Evolutionary conservation across 2,888 invertebrate species (phyloP).

Genomic region (Ecliptopera silaceata): DNA sequence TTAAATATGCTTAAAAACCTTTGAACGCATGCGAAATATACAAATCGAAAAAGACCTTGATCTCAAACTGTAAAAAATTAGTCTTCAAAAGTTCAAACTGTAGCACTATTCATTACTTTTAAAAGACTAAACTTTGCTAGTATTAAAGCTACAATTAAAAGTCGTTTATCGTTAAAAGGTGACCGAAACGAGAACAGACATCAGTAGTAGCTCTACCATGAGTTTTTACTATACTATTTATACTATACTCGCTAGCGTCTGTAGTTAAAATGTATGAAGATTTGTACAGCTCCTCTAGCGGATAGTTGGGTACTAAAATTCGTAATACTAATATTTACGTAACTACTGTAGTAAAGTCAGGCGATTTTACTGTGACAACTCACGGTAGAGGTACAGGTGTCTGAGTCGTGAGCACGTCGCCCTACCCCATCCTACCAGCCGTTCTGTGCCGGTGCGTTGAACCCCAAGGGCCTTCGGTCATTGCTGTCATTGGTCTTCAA

Average conservation of each 20-base stretch:
- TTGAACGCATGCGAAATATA: too few species aligned
- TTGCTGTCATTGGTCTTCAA: slow-evolving; percentile 28
- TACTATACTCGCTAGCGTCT: too few species aligned
- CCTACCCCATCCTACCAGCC: slow-evolving; percentile 11
- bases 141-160: slow-evolving; percentile 14
- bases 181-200: slow-evolving; percentile 21
- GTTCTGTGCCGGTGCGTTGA: slow-evolving; percentile 20
- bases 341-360: too few species aligned
- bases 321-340: too few species aligned
- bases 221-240: too few species aligned
- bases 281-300: too few species aligned
- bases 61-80: background rate
- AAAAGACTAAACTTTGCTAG: slow-evolving; percentile 4
- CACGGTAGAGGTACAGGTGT: too few species aligned
- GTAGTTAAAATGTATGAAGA: too few species aligned
- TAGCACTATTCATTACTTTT: background rate
- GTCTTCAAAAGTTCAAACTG: background rate
- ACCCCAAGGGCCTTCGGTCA: slow-evolving; percentile 30
- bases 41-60: background rate
- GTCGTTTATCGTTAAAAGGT: slow-evolving; percentile 15
- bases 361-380: too few species aligned
- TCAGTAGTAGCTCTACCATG: too few species aligned
- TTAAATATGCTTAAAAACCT: too few species aligned
- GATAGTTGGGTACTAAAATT: too few species aligned
- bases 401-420: slow-evolving; percentile 12